Evolutionary conservation across 2,797 vertebrate species (phyloP), one percentile per base, ranked within the genome.

Genomic region (Gobionotothen gibberifrons): DNA sequence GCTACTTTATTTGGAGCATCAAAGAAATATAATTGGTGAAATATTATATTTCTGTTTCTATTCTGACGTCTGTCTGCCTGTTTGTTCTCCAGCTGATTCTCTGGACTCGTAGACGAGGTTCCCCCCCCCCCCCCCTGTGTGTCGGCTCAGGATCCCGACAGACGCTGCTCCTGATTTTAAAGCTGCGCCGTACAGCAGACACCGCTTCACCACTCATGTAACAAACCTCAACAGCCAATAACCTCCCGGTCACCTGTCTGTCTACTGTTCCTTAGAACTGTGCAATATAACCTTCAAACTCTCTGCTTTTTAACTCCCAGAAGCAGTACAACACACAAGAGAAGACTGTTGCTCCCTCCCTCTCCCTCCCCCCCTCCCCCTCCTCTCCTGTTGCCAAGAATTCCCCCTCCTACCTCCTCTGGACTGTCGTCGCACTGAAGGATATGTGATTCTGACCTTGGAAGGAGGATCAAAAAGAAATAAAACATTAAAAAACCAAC

Each of bases 51-150:
- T 59, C 13, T n/a, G 0, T 39, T 7, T 64, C 15, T 60, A 0
- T 52, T 46, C 55, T 59, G 16, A 46, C 40, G 8, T 68, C 17
- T 58, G 3, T 79, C 26, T 78, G 29, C 81, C 21, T 13, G 0
- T 60, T 47, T 54, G 2, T 56, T 43, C 58, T 70, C 22, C 84
- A 95, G 94, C 78, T 67, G 92, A 93, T 21, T 91, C 93, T 61
- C 67, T 94, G 84, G 94, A 94, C 70, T 95, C 93, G 0, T 95
- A 95, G 88, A 87, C 16, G 83, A 81, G 32, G 46, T 40, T 29
- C 59, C 48, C 46, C 55, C 61, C 36, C 21, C 54, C 65, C 53
- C 71, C 72, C 63, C 42, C 73, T 3, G 49, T 81, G 84, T 84
- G 75, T 88, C 44, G 26, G 69, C 81, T 78, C 66, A 15, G 82